Evolutionary conservation across 2,797 vertebrate genomes (phyloP), one percentile per base, ranked within the genome.

Genomic region (Gymnoscopelus microlampas): DNA sequence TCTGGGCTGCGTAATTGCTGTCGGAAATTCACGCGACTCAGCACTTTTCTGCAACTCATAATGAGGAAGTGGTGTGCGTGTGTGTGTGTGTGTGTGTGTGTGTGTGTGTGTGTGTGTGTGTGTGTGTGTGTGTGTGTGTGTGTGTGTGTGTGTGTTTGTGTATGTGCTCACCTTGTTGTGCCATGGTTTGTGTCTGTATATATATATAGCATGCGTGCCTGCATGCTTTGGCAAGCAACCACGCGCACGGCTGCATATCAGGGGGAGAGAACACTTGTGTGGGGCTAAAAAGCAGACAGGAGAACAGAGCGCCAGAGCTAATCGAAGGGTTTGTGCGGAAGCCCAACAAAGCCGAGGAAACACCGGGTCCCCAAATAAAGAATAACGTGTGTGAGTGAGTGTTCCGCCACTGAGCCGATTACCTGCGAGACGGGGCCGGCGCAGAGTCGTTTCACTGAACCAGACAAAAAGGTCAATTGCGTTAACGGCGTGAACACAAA

Each of bases 1-100:
- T 76, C 73, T 49, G 39, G 67, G 81, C 81, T 53, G 72, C 81
- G 74, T 91, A 91, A 91, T 89, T 92, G 85, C 82, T 63, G 79
- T 85, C 75, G 69, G 66, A 48, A 10, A 75, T 83, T 78, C 69
- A 11, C 71, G 70, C 60, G 74, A 71, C 79, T 83, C 87, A 85
- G 86, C 85, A 79, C 63, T 87, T 83, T 85, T 60, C 66, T 73
- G 70, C 35, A 2, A 77, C 70, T 85, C 71, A 70, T 89, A 86
- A 89, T 81, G 86, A 88, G 79, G 56, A 69, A 61, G 65, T 71
- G 73, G 9, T 19, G 50, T 8, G 29, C 0, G 24, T 15, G 9
- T 2, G 56, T 74, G 63, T 53, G 63, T 61, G 72, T 60, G 69
- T 66, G 75, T 47, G 71, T 56, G 11, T 23, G 26, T 15, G 55